Conservation (phyloP, 2,113 vertebrate genomes). For the Dinomys branickii region DNA sequence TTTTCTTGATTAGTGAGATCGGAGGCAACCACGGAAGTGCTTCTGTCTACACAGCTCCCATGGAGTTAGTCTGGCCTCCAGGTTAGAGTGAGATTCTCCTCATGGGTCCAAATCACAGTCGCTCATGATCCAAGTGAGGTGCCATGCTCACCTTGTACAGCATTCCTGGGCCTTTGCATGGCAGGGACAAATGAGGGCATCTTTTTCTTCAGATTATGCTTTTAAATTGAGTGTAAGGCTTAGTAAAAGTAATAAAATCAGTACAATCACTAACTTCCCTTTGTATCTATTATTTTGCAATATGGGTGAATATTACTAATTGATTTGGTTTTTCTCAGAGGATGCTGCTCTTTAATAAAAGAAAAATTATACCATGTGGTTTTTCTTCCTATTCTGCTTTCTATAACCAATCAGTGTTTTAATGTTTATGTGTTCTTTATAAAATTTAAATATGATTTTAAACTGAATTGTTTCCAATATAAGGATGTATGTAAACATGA, state of each 20-base stretch:
- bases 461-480: conserved; percentile 58
- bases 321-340: conserved; percentile 72
- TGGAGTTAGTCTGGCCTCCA: conserved; percentile 82
- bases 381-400: conserved; percentile 71
- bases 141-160: conserved; percentile 51
- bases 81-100: background rate
- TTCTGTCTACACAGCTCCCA: conserved; percentile 79
- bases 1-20: conserved; percentile 78
- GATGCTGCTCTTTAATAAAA: conserved; percentile 76
- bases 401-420: conserved; percentile 76
- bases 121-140: conserved; percentile 32
- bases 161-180: conserved; percentile 49
- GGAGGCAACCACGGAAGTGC: conserved; percentile 78
- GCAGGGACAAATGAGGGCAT: conserved; percentile 64
- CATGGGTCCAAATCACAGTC: background rate
- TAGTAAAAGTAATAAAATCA: conserved; percentile 67
- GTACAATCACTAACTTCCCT: conserved; percentile 83
- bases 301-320: conserved; percentile 69
- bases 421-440: conserved; percentile 76
- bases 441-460: conserved; percentile 71
- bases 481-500: conserved; percentile 76
- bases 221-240: conserved; percentile 63
- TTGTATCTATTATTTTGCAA: conserved; percentile 57
- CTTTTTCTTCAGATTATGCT: conserved; percentile 65
- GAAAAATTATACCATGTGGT: conserved; percentile 67